Conservation (phyloP, 2,113 vertebrate genomes). For the Eonycteris spelaea region DNA sequence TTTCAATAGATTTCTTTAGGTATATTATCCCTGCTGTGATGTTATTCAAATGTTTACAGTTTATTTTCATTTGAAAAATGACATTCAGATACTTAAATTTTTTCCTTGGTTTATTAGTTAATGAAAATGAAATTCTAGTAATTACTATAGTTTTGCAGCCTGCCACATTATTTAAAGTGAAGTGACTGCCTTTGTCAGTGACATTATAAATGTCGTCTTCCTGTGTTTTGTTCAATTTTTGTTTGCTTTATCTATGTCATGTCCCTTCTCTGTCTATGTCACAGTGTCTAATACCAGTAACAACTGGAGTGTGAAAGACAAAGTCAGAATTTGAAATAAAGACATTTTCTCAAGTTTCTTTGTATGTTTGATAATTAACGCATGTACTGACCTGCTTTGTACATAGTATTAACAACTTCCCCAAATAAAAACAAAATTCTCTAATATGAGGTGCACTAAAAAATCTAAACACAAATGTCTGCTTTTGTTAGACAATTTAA, state of each 20-base stretch:
- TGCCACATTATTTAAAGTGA: conserved; percentile 81
- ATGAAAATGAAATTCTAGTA: conserved; percentile 86
- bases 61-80: conserved; percentile 88
- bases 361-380: background rate
- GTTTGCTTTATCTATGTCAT: conserved; percentile 74
- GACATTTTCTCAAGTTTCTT: background rate
- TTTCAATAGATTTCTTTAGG: conserved; percentile 88
- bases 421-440: background rate
- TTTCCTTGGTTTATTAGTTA: conserved; percentile 86
- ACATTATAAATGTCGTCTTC: conserved; percentile 69
- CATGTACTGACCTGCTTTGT: background rate
- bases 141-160: conserved; percentile 81
- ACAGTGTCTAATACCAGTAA: background rate
- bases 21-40: conserved; percentile 88
- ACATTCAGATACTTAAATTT: conserved; percentile 86
- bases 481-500: background rate
- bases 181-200: conserved; percentile 81
- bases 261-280: conserved; percentile 69
- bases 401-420: background rate
- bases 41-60: conserved; percentile 89
- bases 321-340: conserved; percentile 34
- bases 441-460: background rate
- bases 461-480: background rate
- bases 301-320: background rate
- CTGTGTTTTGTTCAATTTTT: conserved; percentile 76